These are phyloP conservation scores for Alexandromys fortis DNA, from an alignment of 2,113 vertebrate species.

Conservation along the genomic window DNA sequence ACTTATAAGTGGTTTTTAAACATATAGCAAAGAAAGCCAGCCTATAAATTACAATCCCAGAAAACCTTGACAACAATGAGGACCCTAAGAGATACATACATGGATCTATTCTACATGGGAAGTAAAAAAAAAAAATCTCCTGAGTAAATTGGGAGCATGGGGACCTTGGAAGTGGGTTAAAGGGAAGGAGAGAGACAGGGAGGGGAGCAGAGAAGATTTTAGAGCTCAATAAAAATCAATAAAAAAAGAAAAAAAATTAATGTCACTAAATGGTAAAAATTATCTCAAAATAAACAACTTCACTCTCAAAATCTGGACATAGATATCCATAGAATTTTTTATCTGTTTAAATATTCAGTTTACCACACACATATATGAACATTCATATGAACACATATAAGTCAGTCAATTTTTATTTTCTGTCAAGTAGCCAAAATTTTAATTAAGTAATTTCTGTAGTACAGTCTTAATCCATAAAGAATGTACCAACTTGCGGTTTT, in stretches of 20 bases:
- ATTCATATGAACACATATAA: background rate
- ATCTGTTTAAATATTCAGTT: background rate
- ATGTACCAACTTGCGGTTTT: background rate
- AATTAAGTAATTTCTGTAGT: background rate
- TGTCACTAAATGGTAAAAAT: background rate
- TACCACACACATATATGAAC: background rate
- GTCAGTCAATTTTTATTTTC: constrained; percentile 12
- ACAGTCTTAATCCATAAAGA: background rate
- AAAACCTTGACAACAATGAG: too few species aligned
- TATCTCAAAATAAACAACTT: background rate
- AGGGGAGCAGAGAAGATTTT: too few species aligned
- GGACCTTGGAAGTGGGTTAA: too few species aligned
- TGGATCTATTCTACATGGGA: too few species aligned
- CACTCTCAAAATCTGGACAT: background rate
- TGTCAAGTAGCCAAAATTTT: background rate
- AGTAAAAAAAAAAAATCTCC: too few species aligned
- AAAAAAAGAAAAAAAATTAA: background rate
- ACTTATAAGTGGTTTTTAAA: too few species aligned
- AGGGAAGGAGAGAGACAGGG: too few species aligned
- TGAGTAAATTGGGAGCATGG: too few species aligned
- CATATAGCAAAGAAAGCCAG: too few species aligned
- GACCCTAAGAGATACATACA: too few species aligned
- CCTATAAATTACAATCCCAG: too few species aligned
- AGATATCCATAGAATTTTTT: background rate
- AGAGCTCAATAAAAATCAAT: too few species aligned